phyloP scores from a whole-genome alignment of 2,113 vertebrate species.

The Poicephalus meyeri region DNA sequence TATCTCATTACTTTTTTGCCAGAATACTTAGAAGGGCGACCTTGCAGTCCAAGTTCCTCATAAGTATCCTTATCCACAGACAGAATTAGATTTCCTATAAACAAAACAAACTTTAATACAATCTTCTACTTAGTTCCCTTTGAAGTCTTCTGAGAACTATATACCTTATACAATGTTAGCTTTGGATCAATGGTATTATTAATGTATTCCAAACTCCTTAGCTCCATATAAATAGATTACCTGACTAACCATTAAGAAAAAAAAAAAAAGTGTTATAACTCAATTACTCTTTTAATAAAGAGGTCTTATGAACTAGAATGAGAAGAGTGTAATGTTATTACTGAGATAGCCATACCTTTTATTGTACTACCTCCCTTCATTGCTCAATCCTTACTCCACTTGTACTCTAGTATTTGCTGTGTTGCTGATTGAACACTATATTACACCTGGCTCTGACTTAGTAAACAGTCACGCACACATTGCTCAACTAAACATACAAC shows the following conservation, averaged over 20 bases:
- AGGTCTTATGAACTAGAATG: not conserved
- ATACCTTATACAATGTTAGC: not conserved
- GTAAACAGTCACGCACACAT: not conserved
- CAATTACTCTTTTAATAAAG: not conserved
- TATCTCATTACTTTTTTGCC: conserved; percentile 81
- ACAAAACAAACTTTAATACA: not conserved
- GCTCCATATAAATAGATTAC: not conserved
- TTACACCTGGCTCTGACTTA: not conserved
- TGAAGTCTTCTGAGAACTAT: not conserved
- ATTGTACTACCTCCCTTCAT: not conserved
- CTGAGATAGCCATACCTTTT: not conserved
- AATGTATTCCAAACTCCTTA: not conserved
- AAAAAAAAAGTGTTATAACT: not conserved
- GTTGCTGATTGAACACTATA: not conserved
- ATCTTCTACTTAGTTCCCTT: not conserved
- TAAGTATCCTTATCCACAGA: conserved; percentile 94
- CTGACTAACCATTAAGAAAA: not conserved
- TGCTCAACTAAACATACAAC: not conserved
- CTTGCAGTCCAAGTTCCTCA: conserved; percentile 88
- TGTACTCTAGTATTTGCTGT: not conserved
- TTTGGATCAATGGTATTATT: not conserved
- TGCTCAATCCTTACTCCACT: not conserved
- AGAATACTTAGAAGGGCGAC: conserved; percentile 83
- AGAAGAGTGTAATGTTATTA: not conserved
- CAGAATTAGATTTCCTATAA: conserved; percentile 85